Percentiles rank a stretch among this genome's conserved stretches.
These are phyloP conservation scores for Megaceryle maxima DNA, from an alignment of 2,113 vertebrate species.

Conservation along the genomic window DNA sequence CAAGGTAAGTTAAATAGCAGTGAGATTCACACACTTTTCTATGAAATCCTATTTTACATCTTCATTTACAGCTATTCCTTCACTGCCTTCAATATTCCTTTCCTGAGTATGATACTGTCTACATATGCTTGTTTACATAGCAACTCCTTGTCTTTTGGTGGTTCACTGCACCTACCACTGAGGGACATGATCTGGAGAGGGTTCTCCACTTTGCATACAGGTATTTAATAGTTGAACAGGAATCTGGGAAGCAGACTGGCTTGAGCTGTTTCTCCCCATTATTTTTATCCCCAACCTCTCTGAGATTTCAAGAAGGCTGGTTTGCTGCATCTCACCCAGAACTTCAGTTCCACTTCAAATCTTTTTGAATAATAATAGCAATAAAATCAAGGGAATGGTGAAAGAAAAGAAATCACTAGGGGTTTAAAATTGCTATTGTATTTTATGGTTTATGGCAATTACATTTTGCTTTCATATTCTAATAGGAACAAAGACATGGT, in stretches of 20 bases:
- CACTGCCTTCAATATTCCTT: neutral
- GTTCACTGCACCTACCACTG: neutral
- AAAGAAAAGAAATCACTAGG: neutral
- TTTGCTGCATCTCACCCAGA: neutral
- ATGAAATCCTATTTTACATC: neutral
- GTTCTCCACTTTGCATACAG: neutral
- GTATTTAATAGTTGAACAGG: neutral
- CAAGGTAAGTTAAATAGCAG: neutral
- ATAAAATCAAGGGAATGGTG: neutral
- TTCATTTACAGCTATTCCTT: neutral
- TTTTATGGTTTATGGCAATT: neutral
- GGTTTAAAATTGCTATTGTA: neutral
- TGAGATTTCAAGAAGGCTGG: neutral
- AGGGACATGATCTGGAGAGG: neutral
- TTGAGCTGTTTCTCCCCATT: neutral
- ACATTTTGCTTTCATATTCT: constrained; percentile 20
- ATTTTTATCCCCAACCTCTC: neutral
- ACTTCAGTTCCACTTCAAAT: neutral
- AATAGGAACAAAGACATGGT: constrained; percentile 2
- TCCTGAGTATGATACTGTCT: neutral
- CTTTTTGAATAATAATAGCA: neutral
- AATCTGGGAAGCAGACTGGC: neutral
- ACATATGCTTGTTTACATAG: neutral
- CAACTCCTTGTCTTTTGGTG: neutral
- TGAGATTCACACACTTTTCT: neutral